Evolutionary conservation across 1,140 invertebrate genomes (phyloP).

Genomic region (Daktulosphaira vitifoliae): DNA sequence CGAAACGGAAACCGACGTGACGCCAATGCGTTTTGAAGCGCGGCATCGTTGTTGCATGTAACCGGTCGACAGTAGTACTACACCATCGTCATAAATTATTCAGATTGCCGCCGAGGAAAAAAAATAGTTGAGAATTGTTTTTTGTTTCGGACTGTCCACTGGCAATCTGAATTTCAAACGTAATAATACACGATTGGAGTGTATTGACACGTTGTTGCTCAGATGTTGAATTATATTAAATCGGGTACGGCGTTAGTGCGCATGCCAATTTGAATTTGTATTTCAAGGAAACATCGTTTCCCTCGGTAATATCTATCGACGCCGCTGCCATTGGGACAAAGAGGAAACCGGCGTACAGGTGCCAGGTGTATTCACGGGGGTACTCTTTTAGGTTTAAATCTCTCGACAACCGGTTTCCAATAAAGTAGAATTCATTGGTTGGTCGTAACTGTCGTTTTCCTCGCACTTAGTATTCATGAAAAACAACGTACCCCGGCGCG

Average conservation of each 20-base stretch:
- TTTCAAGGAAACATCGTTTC: too few relatives aligned
- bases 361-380: background rate
- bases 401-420: constrained; percentile 2
- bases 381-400: background rate
- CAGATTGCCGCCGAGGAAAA: background rate
- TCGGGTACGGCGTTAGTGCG: too few relatives aligned
- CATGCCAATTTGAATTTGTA: constrained; percentile 8
- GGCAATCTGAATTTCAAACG: too few relatives aligned
- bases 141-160: background rate
- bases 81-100: constrained; percentile 15
- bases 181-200: too few relatives aligned
- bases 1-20: constrained; percentile 12
- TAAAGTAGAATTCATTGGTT: background rate
- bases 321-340: too few relatives aligned
- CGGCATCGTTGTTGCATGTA: too few relatives aligned
- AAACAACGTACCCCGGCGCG: too few relatives aligned
- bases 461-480: background rate
- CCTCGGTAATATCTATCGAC: too few relatives aligned
- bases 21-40: background rate
- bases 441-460: constrained; percentile 16
- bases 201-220: too few relatives aligned
- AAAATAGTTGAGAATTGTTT: constrained; percentile 1
- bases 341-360: background rate
- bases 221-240: too few relatives aligned
- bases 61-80: too few relatives aligned